These are phyloP conservation scores for Anas acuta DNA, from an alignment of 2,797 vertebrate species.

Conservation along the genomic window DNA sequence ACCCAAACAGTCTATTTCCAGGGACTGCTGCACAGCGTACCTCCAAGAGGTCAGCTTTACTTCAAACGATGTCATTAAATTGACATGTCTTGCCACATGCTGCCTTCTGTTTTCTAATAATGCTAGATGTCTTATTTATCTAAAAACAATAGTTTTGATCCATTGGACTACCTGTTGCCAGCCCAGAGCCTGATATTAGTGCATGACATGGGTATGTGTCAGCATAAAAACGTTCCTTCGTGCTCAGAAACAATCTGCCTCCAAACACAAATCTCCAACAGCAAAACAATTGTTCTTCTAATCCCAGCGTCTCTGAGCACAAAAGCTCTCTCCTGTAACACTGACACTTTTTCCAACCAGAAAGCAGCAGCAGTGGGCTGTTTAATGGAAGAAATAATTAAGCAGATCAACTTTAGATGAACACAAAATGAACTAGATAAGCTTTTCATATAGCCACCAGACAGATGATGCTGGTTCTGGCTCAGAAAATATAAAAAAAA, in stretches of 20 bases:
- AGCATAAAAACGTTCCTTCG: neutral
- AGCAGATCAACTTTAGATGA: slow-evolving; percentile 5
- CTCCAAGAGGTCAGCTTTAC: slow-evolving; percentile 18
- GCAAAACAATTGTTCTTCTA: neutral
- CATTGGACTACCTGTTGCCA: neutral
- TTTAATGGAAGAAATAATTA: slow-evolving; percentile 36
- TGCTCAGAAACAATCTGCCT: neutral
- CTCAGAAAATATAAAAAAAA: too few species aligned
- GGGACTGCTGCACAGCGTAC: neutral
- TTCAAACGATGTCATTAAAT: slow-evolving; percentile 1
- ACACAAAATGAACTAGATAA: neutral
- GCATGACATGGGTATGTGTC: neutral
- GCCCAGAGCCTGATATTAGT: neutral
- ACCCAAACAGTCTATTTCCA: slow-evolving; percentile 36
- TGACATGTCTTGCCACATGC: neutral
- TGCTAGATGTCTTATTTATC: neutral
- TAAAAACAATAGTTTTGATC: neutral
- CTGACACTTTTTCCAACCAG: neutral
- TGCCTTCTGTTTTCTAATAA: slow-evolving; percentile 16
- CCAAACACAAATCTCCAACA: neutral
- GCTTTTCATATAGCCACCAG: neutral
- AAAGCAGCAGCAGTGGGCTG: neutral
- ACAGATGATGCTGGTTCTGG: neutral
- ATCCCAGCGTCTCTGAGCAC: neutral
- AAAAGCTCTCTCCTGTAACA: neutral